Conservation (phyloP, 1,140 invertebrate genomes). For the Drosophila persimilis region DNA sequence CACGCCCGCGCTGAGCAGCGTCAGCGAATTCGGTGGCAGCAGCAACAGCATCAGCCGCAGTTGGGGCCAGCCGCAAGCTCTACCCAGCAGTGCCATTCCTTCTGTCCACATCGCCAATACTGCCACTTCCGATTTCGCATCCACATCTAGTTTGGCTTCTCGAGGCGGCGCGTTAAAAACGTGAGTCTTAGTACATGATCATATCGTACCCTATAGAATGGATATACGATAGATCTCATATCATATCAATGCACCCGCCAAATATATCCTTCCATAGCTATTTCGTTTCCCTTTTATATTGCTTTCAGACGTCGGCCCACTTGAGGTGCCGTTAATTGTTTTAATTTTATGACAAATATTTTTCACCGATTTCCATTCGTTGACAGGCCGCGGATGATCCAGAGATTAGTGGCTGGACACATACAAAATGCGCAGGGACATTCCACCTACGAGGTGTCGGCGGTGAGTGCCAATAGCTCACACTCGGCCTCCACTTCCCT, state of each 20-base stretch:
- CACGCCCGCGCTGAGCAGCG: slow-evolving; percentile 36
- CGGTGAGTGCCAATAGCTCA: slow-evolving; percentile 67
- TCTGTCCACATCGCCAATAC: background rate
- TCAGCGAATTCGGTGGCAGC: slow-evolving; percentile 3
- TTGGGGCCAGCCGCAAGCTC: slow-evolving; percentile 29
- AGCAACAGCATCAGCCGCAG: slow-evolving; percentile 20
- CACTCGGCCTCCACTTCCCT: slow-evolving; percentile 19
- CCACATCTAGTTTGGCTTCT: slow-evolving; percentile 3
- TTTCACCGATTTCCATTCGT: slow-evolving; percentile 3
- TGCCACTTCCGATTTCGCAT: background rate
- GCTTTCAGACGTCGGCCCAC: background rate
- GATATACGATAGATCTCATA: too few species aligned
- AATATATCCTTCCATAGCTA: too few species aligned
- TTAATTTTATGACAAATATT: slow-evolving; percentile 1
- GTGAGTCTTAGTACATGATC: slow-evolving; percentile 48
- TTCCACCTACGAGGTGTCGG: slow-evolving; percentile 70
- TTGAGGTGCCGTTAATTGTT: slow-evolving; percentile 6
- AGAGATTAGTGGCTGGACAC: slow-evolving; percentile 86
- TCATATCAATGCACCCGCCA: too few species aligned
- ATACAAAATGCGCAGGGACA: slow-evolving; percentile 82
- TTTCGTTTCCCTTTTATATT: too few species aligned
- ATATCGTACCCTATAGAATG: too few species aligned
- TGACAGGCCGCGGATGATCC: slow-evolving; percentile 84
- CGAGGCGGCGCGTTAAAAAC: slow-evolving; percentile 57
- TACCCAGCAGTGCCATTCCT: slow-evolving; percentile 8